Percentiles rank a stretch among this genome's conserved stretches.
These are phyloP conservation scores for Fragum fragum DNA, from an alignment of 2,888 invertebrate species.

Conservation along the genomic window DNA sequence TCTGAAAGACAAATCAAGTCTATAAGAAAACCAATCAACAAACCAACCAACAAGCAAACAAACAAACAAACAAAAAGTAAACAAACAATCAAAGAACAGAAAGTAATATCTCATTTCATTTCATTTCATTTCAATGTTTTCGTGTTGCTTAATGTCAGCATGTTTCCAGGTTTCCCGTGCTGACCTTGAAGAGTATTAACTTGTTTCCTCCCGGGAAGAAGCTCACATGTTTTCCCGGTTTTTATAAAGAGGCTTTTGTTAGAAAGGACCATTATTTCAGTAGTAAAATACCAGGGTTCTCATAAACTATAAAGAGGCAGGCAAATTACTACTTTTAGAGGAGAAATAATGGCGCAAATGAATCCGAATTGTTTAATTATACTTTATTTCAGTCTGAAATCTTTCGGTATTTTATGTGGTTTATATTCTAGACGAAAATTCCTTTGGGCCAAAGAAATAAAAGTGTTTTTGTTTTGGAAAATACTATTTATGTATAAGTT, in stretches of 20 bases:
- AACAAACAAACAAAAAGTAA: no score
- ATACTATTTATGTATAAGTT: no score
- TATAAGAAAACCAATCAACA: no score
- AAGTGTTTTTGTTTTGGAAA: background rate
- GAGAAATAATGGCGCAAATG: conserved; percentile 21
- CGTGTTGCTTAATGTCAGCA: no score
- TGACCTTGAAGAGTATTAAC: background rate
- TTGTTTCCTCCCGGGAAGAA: background rate
- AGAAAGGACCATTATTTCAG: background rate
- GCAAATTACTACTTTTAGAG: conserved; percentile 8
- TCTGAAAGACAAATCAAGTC: no score
- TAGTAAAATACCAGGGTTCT: conserved; percentile 1
- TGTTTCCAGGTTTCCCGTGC: no score
- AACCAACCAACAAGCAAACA: no score
- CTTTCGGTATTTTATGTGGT: conserved; percentile 9
- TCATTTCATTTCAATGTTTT: no score
- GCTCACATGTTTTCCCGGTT: conserved; percentile 6
- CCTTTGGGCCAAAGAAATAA: background rate
- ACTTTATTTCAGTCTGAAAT: conserved; percentile 14
- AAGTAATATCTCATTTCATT: no score
- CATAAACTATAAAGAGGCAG: conserved; percentile 11
- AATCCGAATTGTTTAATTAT: conserved; percentile 11
- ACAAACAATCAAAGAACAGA: no score
- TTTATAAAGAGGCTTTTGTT: conserved; percentile 9
- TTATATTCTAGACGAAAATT: background rate